A percentile compares a stretch with the other conserved stretches of the same genome.
Conservation (phyloP, 2,113 vertebrate genomes). For the Aspidoscelis tigris region DNA sequence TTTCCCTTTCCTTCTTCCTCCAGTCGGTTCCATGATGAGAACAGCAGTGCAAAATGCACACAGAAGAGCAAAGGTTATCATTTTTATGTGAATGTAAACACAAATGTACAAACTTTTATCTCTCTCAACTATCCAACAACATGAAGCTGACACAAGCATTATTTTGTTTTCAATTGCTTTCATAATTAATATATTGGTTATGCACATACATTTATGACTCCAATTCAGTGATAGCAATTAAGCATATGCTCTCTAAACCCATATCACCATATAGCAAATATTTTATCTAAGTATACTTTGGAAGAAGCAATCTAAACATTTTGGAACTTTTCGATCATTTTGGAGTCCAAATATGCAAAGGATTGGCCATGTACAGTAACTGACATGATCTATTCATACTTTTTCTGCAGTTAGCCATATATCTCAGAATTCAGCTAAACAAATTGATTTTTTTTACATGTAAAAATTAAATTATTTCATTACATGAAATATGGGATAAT, state of each 20-base stretch:
- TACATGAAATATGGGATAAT: no score
- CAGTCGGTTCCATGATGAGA: not conserved
- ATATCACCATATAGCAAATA: not conserved
- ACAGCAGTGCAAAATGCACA: not conserved
- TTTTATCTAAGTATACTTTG: not conserved
- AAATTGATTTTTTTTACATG: not conserved
- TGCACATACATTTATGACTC: not conserved
- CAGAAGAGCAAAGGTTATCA: not conserved
- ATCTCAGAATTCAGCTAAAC: not conserved
- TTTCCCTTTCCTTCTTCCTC: not conserved
- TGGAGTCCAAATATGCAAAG: no score
- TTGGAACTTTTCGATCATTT: not conserved
- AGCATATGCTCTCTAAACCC: not conserved
- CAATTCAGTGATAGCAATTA: not conserved
- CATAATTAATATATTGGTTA: not conserved
- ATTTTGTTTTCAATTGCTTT: not conserved
- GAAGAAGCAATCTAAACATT: not conserved
- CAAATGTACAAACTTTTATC: not conserved
- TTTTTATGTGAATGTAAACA: not conserved
- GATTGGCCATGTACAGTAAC: not conserved
- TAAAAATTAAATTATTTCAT: not conserved
- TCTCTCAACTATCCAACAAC: not conserved
- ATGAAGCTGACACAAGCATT: not conserved
- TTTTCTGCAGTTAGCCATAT: not conserved
- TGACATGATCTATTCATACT: not conserved